Percentiles rank a stretch among this genome's conserved stretches.
phyloP scores from a whole-genome alignment of 2,888 invertebrate species.

The Athrips mouffetella region DNA sequence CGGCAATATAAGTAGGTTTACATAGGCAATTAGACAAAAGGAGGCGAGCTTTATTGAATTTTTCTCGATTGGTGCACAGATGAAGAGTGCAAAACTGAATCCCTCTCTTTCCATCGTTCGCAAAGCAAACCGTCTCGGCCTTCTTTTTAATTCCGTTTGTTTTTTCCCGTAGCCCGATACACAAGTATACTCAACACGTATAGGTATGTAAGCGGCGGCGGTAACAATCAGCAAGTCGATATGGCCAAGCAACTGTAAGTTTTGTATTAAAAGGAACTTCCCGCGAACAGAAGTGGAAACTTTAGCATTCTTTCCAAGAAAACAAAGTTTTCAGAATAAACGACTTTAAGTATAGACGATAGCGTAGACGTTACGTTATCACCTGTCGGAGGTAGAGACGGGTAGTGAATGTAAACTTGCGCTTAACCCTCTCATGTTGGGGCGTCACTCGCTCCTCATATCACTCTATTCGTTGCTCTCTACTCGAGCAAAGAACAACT shows the following conservation, averaged over 20 bases:
- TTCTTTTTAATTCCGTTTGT: constrained; percentile 60
- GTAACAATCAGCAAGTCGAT: neutral
- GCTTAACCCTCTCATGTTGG: constrained; percentile 62
- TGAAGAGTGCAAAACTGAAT: constrained; percentile 64
- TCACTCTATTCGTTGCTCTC: constrained; percentile 37
- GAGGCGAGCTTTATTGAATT: constrained; percentile 74
- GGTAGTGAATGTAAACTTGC: constrained; percentile 59
- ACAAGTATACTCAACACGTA: constrained; percentile 12
- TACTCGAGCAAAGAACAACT: constrained; percentile 29
- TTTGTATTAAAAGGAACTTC: constrained; percentile 35
- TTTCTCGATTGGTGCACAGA: constrained; percentile 72
- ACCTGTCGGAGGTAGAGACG: constrained; percentile 42
- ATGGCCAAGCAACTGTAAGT: constrained; percentile 22
- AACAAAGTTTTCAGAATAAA: constrained; percentile 26
- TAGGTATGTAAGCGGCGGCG: neutral
- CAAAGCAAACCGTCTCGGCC: constrained; percentile 40
- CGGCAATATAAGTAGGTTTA: constrained; percentile 56
- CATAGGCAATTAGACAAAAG: constrained; percentile 73
- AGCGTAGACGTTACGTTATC: constrained; percentile 43
- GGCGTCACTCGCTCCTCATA: constrained; percentile 35
- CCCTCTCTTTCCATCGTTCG: constrained; percentile 60
- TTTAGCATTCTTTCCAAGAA: constrained; percentile 32
- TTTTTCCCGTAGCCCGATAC: constrained; percentile 26
- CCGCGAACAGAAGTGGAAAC: constrained; percentile 47
- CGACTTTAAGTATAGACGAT: constrained; percentile 35